Base-by-base conservation (phyloP, 2,113 vertebrate genomes). In the Coptodon rendalli region DNA sequence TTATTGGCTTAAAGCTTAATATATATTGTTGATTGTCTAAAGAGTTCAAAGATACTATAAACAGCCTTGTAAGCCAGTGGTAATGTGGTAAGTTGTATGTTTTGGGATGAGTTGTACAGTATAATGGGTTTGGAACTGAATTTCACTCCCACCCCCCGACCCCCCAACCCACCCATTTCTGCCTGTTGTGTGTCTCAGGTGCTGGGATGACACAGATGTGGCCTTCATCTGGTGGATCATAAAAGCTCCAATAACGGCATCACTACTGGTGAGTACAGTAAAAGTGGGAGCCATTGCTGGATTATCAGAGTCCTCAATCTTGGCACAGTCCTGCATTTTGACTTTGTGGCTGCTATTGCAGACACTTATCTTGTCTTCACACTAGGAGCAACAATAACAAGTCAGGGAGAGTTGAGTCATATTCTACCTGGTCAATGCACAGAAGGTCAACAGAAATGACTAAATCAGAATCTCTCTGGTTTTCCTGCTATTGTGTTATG, bases 121-220 rank as follows among this genome's bases (percentile, higher is more conserved):
- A 88, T 50, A 52, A 57, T 52, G 1, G 34, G 17, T 19, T 22
- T 71, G 73, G 38, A 14, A 19, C 22, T 71, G 59, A 40, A 4
- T 7, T 22, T 71, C 48, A 54, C 68, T 68, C 5, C 3, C 11
- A 5, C 40, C 9, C 38, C 40, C 43, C 22, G 22, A 22, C 22
- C 22, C 22, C 22, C 22, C 22, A 22, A 22, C 22, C 22, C 22
- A 22, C 22, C 11, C 13, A 48, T 76, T 29, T 76, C 24, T 40
- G 80, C 34, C 16, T 56, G 73, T 9, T 80, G 76, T 90, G 80
- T 24, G 86, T 34, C 82, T 87, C 83, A 97, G 96, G 61, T 97
- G 96, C 91, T 97, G 96, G 96, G 96, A 97, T 45, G 96, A 97
- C 89, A 96, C 95, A 63, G 96, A 97, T 17, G 93, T 95, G 87